Evolutionary conservation across 2,888 invertebrate species (phyloP).

Genomic region (Elmis aenea): DNA sequence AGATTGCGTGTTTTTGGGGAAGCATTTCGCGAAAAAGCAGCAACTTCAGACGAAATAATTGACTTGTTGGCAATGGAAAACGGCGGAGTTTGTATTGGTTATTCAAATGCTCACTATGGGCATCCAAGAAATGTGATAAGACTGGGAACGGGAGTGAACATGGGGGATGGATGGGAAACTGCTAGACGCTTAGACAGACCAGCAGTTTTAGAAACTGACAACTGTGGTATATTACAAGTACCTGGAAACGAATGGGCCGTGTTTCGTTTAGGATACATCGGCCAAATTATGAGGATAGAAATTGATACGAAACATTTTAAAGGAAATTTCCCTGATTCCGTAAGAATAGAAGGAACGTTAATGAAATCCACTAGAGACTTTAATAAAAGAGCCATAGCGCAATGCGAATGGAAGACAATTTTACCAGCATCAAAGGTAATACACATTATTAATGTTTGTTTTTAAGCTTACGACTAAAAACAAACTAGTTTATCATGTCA

Average conservation of each 20-base stretch:
- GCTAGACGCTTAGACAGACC: constrained; percentile 58
- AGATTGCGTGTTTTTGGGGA: constrained; percentile 56
- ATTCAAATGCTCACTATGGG: constrained; percentile 61
- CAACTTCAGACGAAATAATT: constrained; percentile 37
- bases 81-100: constrained; percentile 54
- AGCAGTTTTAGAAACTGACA: constrained; percentile 51
- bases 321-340: constrained; percentile 60
- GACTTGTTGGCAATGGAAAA: constrained; percentile 53
- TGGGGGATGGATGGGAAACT: constrained; percentile 66
- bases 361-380: constrained; percentile 38
- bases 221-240: constrained; percentile 53
- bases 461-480: too few relatives aligned
- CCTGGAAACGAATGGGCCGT: constrained; percentile 60
- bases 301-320: constrained; percentile 61
- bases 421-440: constrained; percentile 52
- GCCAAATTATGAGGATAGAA: constrained; percentile 49
- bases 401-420: constrained; percentile 47
- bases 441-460: constrained; percentile 1
- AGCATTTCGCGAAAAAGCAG: constrained; percentile 38
- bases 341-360: constrained; percentile 53
- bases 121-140: constrained; percentile 59
- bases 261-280: constrained; percentile 54
- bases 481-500: too few relatives aligned
- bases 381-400: constrained; percentile 31
- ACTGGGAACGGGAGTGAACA: constrained; percentile 49